phyloP scores from a whole-genome alignment of 1,140 invertebrate species.

The Akabosia matsudoensis region DNA sequence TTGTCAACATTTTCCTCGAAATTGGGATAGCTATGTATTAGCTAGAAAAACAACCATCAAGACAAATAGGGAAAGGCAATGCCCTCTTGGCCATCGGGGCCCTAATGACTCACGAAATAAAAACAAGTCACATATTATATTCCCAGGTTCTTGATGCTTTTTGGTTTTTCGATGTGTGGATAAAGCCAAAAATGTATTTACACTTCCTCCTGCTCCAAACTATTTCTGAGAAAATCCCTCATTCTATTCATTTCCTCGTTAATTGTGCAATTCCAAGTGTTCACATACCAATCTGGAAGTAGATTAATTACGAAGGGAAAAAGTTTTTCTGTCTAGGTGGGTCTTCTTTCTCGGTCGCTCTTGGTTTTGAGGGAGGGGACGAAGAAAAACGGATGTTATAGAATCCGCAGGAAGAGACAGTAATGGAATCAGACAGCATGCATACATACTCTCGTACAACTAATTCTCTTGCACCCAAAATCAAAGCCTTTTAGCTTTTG shows the following conservation, averaged over 20 bases:
- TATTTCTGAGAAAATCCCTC: conserved; percentile 1
- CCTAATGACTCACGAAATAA: too few relatives aligned
- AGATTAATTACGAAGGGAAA: conserved; percentile 42
- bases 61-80: too few relatives aligned
- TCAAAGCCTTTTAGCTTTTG: neutral
- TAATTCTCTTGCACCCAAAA: neutral
- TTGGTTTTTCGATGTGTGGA: too few relatives aligned
- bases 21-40: too few relatives aligned
- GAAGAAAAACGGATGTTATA: conserved; percentile 38
- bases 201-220: too few relatives aligned
- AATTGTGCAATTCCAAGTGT: conserved; percentile 41
- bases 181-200: too few relatives aligned
- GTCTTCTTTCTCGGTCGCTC: neutral
- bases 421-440: conserved; percentile 15
- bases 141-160: too few relatives aligned
- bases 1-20: too few relatives aligned
- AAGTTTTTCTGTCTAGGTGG: conserved; percentile 27
- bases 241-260: conserved; percentile 43
- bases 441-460: neutral
- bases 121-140: too few relatives aligned
- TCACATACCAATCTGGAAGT: conserved; percentile 43
- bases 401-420: conserved; percentile 15
- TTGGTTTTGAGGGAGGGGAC: conserved; percentile 25
- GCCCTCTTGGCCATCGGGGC: too few relatives aligned
- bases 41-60: too few relatives aligned